Evolutionary conservation across 1,140 invertebrate species (phyloP).

Genomic region (Drosophila arizonae): DNA sequence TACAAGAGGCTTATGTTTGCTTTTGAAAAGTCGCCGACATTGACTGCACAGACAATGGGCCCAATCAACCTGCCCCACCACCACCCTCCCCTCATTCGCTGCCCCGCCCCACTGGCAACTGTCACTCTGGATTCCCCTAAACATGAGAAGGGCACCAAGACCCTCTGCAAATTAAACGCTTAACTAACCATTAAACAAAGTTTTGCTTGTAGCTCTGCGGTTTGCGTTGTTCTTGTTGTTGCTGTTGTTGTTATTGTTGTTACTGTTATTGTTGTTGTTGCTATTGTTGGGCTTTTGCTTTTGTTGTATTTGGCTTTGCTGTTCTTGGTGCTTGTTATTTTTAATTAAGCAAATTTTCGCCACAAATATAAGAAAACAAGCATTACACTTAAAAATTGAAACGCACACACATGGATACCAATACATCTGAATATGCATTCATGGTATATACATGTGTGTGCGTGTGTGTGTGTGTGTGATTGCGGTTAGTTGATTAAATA

Average conservation of each 20-base stretch:
- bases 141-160: slow-evolving; percentile 6
- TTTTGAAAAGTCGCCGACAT: slow-evolving; percentile 48
- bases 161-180: slow-evolving; percentile 72
- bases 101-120: not conserved
- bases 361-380: slow-evolving; percentile 65
- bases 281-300: slow-evolving; percentile 34
- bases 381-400: slow-evolving; percentile 49
- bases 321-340: slow-evolving; percentile 64
- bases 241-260: slow-evolving; percentile 6
- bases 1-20: slow-evolving; percentile 26
- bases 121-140: not conserved
- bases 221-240: slow-evolving; percentile 40
- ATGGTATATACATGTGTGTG: not conserved
- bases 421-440: not conserved
- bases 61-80: not conserved
- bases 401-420: slow-evolving; percentile 12
- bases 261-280: slow-evolving; percentile 32
- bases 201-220: slow-evolving; percentile 76
- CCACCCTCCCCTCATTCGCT: not conserved
- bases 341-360: slow-evolving; percentile 79
- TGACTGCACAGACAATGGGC: slow-evolving; percentile 28
- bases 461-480: slow-evolving; percentile 8
- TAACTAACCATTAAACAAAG: slow-evolving; percentile 80
- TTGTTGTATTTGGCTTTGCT: slow-evolving; percentile 35
- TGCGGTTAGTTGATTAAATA: slow-evolving; percentile 44